Base-by-base conservation (phyloP, 2,797 vertebrate genomes). In the Siniperca scherzeri region DNA sequence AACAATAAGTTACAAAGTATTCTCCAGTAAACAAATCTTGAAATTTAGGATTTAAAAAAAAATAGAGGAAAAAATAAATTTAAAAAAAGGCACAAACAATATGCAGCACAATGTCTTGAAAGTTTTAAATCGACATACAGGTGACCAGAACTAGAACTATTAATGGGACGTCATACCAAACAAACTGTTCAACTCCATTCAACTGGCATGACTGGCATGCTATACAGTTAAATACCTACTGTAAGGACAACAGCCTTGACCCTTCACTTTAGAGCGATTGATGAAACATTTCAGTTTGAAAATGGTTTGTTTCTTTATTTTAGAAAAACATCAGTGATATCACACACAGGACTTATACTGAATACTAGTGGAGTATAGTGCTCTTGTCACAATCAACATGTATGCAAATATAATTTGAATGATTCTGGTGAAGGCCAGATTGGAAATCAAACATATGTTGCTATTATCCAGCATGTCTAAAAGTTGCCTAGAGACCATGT, bases 401-500 rank as follows among this genome's bases (percentile, higher is more conserved):
- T 25, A 33, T 65, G 50, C 3, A 71, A n/a, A 36, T 40, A 30
- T 22, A 11, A 11, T 36, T 13, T 0, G 7, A 30, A 30, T 60
- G 53, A 50, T 73, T 52, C 17, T 53, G 13, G 27, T 52, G 16
- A 82, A 68, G 44, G 40, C 30, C 48, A 72, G 17, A 30, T 2
- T 53, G 30, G 5, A 62, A 42, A 48, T 55, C 3, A 13, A 36
- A 66, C 22, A 17, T n/a, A 13, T 8, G 22, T 17, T 53, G 5
- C 22, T 52, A 12, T 77, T 55, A 50, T 72, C 22, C 27, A 68
- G 30, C 36, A 19, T 0, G 8, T 55, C 14, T 70, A 36, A 33
- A 46, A 70, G 80, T 66, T 78, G 78, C 77, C 56, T 60, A 36
- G 44, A 76, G 25, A 85, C 80, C n/a, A 53, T 0, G 2, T 48